phyloP scores from a whole-genome alignment of 2,797 vertebrate species.

The Peromyscus melanophrys region DNA sequence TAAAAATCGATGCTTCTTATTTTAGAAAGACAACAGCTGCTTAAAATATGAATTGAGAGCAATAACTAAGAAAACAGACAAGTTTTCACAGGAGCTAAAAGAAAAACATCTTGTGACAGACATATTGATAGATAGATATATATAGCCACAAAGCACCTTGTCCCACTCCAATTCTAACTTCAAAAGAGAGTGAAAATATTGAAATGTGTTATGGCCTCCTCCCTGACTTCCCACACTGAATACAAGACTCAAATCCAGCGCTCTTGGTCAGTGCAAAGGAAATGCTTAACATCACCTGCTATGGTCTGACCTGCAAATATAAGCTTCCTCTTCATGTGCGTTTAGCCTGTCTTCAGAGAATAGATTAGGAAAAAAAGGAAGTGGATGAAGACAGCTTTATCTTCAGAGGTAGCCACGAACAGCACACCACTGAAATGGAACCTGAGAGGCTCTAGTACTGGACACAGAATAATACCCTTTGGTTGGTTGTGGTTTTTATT shows the following conservation, averaged over 20 bases:
- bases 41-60: conserved; percentile 49
- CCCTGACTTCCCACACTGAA: conserved; percentile 34
- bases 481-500: neutral
- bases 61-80: neutral
- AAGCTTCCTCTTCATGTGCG: conserved; percentile 65
- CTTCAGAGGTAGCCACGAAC: conserved; percentile 73
- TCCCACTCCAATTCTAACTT: conserved; percentile 45
- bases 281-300: neutral
- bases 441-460: conserved; percentile 50
- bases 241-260: conserved; percentile 57
- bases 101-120: neutral
- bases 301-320: neutral
- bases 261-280: neutral
- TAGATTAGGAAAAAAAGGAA: conserved; percentile 81
- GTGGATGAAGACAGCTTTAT: conserved; percentile 72
- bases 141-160: neutral
- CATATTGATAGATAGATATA: neutral
- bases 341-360: conserved; percentile 61
- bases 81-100: conserved; percentile 70
- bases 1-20: conserved; percentile 53
- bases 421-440: conserved; percentile 68
- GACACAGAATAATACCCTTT: conserved; percentile 50
- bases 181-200: conserved; percentile 73
- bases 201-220: neutral
- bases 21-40: conserved; percentile 60